Conservation (phyloP, 2,797 vertebrate species). For the Poecile montanus region DNA sequence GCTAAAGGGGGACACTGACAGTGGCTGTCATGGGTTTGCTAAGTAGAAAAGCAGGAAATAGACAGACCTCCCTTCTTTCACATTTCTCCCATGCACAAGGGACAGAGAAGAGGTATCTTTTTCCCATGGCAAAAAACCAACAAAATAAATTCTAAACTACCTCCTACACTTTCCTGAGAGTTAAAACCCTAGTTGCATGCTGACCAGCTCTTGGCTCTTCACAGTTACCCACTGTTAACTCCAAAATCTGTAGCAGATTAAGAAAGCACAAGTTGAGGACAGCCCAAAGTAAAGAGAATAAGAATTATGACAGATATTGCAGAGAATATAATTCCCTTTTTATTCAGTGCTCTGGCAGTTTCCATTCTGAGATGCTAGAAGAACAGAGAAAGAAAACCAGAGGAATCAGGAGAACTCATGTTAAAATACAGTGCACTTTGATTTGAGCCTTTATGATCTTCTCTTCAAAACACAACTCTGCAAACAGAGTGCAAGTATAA, state of each 20-base stretch:
- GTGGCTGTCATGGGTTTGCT: background rate
- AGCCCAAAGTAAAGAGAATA: background rate
- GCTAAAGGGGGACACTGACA: background rate
- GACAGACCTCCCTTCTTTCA: background rate
- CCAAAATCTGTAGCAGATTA: constrained; percentile 25
- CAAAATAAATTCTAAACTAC: constrained; percentile 10
- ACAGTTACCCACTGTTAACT: background rate
- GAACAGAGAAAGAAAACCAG: background rate
- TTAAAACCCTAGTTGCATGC: constrained; percentile 4
- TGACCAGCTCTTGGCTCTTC: background rate
- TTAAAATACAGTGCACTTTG: background rate
- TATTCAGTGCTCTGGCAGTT: background rate
- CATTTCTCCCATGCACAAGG: constrained; percentile 27
- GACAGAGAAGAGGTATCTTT: constrained; percentile 40
- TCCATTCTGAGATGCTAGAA: background rate
- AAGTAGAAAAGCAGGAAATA: constrained; percentile 17
- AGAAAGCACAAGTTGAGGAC: background rate
- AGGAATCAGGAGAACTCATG: background rate
- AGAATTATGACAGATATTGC: background rate
- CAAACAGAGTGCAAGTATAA: background rate
- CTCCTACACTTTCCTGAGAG: constrained; percentile 63
- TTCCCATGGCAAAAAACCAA: constrained; percentile 43
- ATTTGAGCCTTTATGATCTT: background rate
- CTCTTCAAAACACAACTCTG: background rate
- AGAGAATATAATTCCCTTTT: background rate